Evolutionary conservation across 2,113 vertebrate species (phyloP), one percentile per base, ranked within the genome.

Genomic region (Artemisiospiza belli): DNA sequence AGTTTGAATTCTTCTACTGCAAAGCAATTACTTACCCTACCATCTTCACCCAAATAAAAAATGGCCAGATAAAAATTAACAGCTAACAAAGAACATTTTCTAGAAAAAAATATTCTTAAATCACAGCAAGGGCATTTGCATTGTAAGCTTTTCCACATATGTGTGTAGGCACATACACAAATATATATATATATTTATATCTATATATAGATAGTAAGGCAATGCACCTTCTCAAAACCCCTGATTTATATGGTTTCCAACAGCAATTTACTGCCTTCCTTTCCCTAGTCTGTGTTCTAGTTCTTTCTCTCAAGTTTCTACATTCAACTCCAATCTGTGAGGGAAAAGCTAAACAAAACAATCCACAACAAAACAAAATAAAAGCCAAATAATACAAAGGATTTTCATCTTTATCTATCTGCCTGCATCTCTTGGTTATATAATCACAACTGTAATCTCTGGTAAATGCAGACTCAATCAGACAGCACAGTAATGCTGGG

Each of bases 381-480:
- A 87, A 93, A 94, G 74, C 66, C 37, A 83, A 91, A 85, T 61
- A 90, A 89, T 24, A 94, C 68, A 95, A 95, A 95, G 83, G 84
- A 91, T 96, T 95, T 96, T 94, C 75, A 77, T 94, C 68, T 90
- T 90, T 77, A 61, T 89, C 90, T 94, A 14, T 89, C 78, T 70
- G 92, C 57, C 74, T 49, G 24, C 67, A 78, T 90, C 68, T 93
- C 74, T 64, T 33, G 82, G 75, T 94, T 97, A 95, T 81, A 95
- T 92, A 96, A 96, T 92, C 90, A 88, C 83, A 91, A 52, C 82
- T 90, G 85, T 95, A 96, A 96, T 96, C 94, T 95, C 79, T 57
- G 73, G 79, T 52, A 95, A 91, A 90, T 22, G 83, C 79, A 94
- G 84, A 94, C 55, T 83, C 94, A 83, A 92, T 92, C 94, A 96